These are phyloP conservation scores for Tetropium fuscum DNA, from an alignment of 2,888 invertebrate species.

Conservation along the genomic window DNA sequence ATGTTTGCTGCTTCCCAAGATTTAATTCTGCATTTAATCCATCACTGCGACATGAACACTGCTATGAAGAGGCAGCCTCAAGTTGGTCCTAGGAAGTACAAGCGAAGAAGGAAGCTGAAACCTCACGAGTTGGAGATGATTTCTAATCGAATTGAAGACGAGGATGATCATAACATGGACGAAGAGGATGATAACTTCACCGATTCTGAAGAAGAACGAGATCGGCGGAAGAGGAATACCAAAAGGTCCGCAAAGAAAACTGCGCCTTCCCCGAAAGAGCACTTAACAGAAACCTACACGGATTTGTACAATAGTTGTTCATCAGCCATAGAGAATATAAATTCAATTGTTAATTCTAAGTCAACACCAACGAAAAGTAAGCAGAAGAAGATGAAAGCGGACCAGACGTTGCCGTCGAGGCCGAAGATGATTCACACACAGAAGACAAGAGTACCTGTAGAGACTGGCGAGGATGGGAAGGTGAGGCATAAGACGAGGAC, in stretches of 20 bases:
- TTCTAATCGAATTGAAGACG: slow-evolving; percentile 51
- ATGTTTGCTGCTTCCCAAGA: slow-evolving; percentile 79
- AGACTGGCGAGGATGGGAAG: slow-evolving; percentile 68
- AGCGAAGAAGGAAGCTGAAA: slow-evolving; percentile 81
- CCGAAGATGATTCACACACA: slow-evolving; percentile 86
- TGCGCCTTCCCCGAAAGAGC: slow-evolving; percentile 55
- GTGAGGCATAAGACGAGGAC: slow-evolving; percentile 71
- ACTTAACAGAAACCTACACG: slow-evolving; percentile 61
- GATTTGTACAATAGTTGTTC: slow-evolving; percentile 67
- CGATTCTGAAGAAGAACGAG: slow-evolving; percentile 56
- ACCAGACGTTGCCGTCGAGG: slow-evolving; percentile 66
- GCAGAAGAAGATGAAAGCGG: slow-evolving; percentile 50
- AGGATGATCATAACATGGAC: slow-evolving; percentile 42
- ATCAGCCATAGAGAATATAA: slow-evolving; percentile 67
- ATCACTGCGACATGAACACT: slow-evolving; percentile 88
- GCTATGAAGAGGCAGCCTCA: slow-evolving; percentile 84
- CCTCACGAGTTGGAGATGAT: slow-evolving; percentile 71
- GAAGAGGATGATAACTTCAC: slow-evolving; percentile 58
- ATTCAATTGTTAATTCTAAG: slow-evolving; percentile 66
- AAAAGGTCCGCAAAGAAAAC: slow-evolving; percentile 63
- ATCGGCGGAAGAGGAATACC: slow-evolving; percentile 50
- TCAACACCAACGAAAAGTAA: slow-evolving; percentile 53
- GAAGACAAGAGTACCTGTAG: slow-evolving; percentile 70
- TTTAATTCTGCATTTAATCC: slow-evolving; percentile 84
- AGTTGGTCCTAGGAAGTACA: slow-evolving; percentile 80